Evolutionary conservation across 2,113 vertebrate genomes (phyloP), one percentile per base, ranked within the genome.

Genomic region (Rhynchomys soricoides): DNA sequence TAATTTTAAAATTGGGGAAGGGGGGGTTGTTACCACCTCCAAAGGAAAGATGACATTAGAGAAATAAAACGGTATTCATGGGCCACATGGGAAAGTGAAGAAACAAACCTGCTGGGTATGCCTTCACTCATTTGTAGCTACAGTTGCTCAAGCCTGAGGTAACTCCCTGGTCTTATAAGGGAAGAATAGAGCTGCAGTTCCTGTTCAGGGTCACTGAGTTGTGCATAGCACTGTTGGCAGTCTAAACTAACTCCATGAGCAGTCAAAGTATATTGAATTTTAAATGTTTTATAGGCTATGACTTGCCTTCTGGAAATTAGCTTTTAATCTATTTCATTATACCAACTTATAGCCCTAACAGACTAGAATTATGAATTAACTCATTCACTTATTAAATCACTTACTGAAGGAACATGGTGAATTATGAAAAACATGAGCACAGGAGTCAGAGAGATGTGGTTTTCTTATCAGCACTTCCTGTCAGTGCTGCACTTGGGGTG

Each of bases 261-360:
- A 64, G 5, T 85, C 86, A 90, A 78, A 64, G n/a, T 85, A 29
- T 87, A 73, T 62, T 91, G 77, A 2, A 91, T 86, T 91, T 90
- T 89, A 50, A 91, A 88, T 93, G 50, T 64, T 86, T 86, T 70
- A 70, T 75, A 50, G 24, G 21, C 34, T 94, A 31, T 86, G 82
- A 90, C 22, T 90, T 43, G 21, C 93, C 70, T 90, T 90, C 55
- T 91, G 71, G 70, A 97, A 94, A 50, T 89, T 57, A 91, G 50
- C 52, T 81, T 94, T 89, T 70, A 34, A 59, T 93, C 43, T 93
- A 59, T 37, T 83, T 94, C n/a, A 55, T 85, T 95, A 57, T 91
- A n/a, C 43, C 83, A 91, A 50, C 12, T 86, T 77, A 52, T 10
- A 31, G n/a, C 37, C 40, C 16, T 85, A 78, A 55, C 43, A 78